Evolutionary conservation across 2,888 invertebrate species (phyloP).

Genomic region (Tanypteryx hageni): DNA sequence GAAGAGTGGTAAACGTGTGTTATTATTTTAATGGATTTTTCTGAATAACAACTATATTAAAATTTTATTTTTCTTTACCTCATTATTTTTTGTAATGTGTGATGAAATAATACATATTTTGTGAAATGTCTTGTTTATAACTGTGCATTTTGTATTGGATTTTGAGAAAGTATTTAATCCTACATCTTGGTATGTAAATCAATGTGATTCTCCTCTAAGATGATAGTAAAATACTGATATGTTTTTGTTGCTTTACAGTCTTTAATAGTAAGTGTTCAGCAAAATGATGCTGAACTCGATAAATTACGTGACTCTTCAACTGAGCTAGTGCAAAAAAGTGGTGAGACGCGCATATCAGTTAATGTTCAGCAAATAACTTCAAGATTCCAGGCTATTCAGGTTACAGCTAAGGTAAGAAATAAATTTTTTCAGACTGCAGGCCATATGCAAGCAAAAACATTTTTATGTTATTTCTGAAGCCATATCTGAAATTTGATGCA

Average conservation of each 20-base stretch:
- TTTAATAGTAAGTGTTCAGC: constrained; percentile 85
- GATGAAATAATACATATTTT: constrained; percentile 47
- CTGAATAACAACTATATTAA: background rate
- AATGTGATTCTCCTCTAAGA: background rate
- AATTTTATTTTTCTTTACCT: background rate
- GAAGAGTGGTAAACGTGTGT: background rate
- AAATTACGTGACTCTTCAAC: constrained; percentile 91
- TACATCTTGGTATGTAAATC: background rate
- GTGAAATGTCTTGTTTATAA: background rate
- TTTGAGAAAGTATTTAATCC: background rate
- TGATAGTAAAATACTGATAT: constrained; percentile 22
- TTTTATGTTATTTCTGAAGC: constrained; percentile 41
- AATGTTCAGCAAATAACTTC: constrained; percentile 93
- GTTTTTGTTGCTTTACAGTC: constrained; percentile 77
- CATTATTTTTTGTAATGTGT: constrained; percentile 33
- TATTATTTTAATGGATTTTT: background rate
- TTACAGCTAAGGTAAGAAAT: constrained; percentile 83
- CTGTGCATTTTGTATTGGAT: constrained; percentile 1
- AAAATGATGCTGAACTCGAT: constrained; percentile 91
- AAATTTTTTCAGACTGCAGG: background rate
- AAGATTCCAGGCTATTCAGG: constrained; percentile 92
- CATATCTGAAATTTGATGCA: background rate
- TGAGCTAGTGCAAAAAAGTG: constrained; percentile 87
- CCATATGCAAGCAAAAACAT: background rate
- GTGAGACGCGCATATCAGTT: constrained; percentile 90